Base-by-base conservation (phyloP, 92 coral and sea anemone genomes). In the Virgularia gustaviana region DNA sequence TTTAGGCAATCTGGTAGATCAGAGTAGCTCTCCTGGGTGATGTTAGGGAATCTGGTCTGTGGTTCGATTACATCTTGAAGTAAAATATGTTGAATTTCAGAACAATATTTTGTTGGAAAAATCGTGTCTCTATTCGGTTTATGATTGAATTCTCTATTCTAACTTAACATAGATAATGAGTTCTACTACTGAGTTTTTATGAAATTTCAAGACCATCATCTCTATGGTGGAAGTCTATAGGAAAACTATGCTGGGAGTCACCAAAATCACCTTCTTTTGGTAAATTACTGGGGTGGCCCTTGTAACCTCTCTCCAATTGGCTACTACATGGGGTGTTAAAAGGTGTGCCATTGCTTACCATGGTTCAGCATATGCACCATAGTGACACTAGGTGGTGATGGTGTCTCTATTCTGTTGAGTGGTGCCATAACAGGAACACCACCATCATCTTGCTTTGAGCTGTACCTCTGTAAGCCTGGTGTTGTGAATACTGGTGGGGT, bases 401-500 rank as follows among this genome's bases (percentile, higher is more conserved):
- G 74, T 67, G 74, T 67, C 16, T 30, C 53, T 16, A 45, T 15
- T 20, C 16, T 43, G 38, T 36, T 43, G 22, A 6, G 25, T 24
- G 18, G 70, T 10, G 2, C 13, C 11, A 32, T 8, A 9, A 41
- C 16, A 12, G 22, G 5, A n/a, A 12, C 13, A 36, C 43, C 5
- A 18, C 39, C 44, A 11, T 3, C 5, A 47, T 47, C 20, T 22
- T 20, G 20, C 15, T 43, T 27, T 43, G 35, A 15, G 16, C 72
- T 56, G 44, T 42, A 42, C 20, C 36, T 24, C 56, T 65, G 45
- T 12, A 67, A 31, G 4, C 74, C 74, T 12, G 74, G 74, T 25
- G 74, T 67, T 24, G 58, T 20, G 34, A 67, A 67, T 13, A 31
- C 33, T 42, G 74, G 74, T 44, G 57, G 55, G 72, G 43, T 49